Evolutionary conservation across 2,113 vertebrate genomes (phyloP).

Genomic region (Telmatochromis sp.): DNA sequence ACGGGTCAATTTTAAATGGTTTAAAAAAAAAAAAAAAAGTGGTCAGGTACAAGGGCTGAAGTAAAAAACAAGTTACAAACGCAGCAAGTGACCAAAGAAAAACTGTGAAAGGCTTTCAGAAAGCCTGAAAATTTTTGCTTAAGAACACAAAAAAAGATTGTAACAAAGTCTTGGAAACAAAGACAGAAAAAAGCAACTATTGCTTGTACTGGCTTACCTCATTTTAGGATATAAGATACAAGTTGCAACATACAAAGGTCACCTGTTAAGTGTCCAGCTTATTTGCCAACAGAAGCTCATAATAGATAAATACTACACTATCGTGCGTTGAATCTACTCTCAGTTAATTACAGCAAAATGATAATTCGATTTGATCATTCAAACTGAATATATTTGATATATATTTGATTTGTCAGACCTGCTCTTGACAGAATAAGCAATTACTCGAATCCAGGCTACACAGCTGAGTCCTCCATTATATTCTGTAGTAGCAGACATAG

Average conservation of each 20-base stretch:
- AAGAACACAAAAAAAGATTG: not conserved
- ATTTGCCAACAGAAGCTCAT: not conserved
- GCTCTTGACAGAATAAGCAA: not conserved
- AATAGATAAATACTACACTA: not conserved
- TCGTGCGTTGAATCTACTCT: not conserved
- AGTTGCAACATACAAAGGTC: not conserved
- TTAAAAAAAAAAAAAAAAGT: not conserved
- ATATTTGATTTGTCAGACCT: not conserved
- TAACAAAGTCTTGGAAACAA: not conserved
- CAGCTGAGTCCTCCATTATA: not conserved
- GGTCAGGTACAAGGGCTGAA: not conserved
- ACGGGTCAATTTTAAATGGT: not conserved
- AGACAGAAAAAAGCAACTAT: not conserved
- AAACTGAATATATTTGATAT: not conserved
- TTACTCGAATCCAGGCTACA: not conserved
- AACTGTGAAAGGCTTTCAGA: not conserved
- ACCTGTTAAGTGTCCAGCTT: not conserved
- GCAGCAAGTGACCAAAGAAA: not conserved
- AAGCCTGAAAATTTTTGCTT: not conserved
- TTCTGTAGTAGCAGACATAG: not conserved
- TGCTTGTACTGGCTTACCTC: rapidly evolving
- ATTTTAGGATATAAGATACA: not conserved
- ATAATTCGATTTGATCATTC: not conserved
- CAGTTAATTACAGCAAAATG: not conserved
- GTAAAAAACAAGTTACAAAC: rapidly evolving